Conservation (phyloP, 2,797 vertebrate species). For the Loris lydekkerianus region DNA sequence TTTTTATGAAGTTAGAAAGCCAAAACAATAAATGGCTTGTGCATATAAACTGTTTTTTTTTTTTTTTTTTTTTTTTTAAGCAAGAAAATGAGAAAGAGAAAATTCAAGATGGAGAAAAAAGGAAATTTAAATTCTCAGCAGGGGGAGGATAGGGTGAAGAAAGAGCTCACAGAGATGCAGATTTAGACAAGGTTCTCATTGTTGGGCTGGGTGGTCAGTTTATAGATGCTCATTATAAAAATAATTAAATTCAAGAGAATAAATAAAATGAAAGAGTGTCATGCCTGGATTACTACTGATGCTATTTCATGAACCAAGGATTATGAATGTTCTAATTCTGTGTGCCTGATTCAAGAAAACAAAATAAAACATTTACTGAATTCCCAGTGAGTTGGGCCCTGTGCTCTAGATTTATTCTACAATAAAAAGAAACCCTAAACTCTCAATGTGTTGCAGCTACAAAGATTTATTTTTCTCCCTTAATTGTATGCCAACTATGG, state of each 20-base stretch:
- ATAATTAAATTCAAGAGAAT: conserved; percentile 44
- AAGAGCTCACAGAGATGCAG: background rate
- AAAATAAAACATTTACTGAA: background rate
- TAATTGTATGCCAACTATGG: background rate
- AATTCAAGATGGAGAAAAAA: conserved; percentile 10
- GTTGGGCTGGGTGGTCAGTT: background rate
- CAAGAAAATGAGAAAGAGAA: conserved; percentile 15
- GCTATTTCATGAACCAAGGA: background rate
- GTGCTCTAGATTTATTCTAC: conserved; percentile 20
- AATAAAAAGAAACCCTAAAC: background rate
- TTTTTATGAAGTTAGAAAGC: conserved; percentile 38
- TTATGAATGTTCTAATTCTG: conserved; percentile 23
- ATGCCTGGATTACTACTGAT: background rate
- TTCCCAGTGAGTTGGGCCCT: background rate
- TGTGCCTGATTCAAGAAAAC: conserved; percentile 18
- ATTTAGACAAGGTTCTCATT: background rate
- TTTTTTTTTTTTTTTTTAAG: background rate
- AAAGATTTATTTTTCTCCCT: background rate
- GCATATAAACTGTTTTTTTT: background rate
- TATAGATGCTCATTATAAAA: conserved; percentile 29
- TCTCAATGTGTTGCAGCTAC: background rate
- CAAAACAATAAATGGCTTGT: background rate
- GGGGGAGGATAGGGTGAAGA: background rate
- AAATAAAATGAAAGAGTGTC: conserved; percentile 4
- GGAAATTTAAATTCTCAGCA: background rate